Conservation (phyloP, 2,797 vertebrate genomes). For the Leucoraja ocellata region DNA sequence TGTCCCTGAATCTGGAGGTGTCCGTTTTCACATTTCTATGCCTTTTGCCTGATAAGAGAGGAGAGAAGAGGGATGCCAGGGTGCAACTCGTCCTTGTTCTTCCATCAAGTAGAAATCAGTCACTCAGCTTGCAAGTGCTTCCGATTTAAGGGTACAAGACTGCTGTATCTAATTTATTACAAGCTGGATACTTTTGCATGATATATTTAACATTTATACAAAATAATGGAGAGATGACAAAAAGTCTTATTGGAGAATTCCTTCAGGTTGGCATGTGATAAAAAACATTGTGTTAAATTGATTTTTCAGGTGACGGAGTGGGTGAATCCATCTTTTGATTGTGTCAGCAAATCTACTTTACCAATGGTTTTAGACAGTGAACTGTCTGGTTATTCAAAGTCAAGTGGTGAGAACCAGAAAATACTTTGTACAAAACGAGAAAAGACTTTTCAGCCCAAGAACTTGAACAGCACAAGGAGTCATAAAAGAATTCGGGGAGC, state of each 20-base stretch:
- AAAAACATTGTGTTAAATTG: constrained; percentile 30
- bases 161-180: background rate
- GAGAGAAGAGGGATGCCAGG: too few relatives aligned
- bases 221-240: background rate
- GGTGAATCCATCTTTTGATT: constrained; percentile 71
- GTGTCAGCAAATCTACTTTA: constrained; percentile 48
- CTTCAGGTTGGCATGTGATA: background rate
- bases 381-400: constrained; percentile 32
- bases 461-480: constrained; percentile 45
- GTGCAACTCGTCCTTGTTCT: too few relatives aligned
- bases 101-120: background rate
- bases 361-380: constrained; percentile 43
- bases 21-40: too few relatives aligned
- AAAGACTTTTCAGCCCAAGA: constrained; percentile 42
- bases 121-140: background rate
- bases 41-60: too few relatives aligned
- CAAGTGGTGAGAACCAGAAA: constrained; percentile 48
- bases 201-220: background rate
- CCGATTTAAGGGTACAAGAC: background rate
- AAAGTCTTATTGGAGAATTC: background rate
- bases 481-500: constrained; percentile 54
- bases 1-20: too few relatives aligned
- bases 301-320: constrained; percentile 64
- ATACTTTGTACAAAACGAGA: constrained; percentile 34
- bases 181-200: background rate